These are phyloP conservation scores for Poecilia velifera DNA, from an alignment of 2,797 vertebrate genomes.

Conservation along the genomic window DNA sequence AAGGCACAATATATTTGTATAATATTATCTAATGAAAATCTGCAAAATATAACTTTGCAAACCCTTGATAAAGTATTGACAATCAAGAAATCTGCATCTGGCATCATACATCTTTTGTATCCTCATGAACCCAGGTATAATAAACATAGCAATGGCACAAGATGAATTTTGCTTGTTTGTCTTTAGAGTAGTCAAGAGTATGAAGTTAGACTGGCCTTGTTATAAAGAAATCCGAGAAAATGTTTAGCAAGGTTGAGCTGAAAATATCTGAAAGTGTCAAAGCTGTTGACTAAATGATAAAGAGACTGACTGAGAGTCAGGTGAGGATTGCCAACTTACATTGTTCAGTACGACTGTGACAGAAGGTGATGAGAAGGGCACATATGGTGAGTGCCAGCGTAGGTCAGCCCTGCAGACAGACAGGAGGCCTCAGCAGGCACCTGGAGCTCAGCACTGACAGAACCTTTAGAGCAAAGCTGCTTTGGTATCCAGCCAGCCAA, in stretches of 20 bases:
- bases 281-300: conserved; percentile 13
- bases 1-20: not conserved
- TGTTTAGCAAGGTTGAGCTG: not conserved
- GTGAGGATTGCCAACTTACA: conserved; percentile 42
- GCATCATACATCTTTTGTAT: not conserved
- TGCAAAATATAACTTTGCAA: not conserved
- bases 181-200: not conserved
- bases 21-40: not conserved
- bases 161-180: not conserved
- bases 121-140: not conserved
- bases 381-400: conserved; percentile 79
- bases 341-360: conserved; percentile 67
- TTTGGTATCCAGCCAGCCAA: conserved; percentile 38
- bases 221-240: not conserved
- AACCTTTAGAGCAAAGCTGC: conserved; percentile 34
- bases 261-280: not conserved
- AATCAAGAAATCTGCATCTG: not conserved
- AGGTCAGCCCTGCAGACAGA: conserved; percentile 76
- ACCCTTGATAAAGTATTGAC: not conserved
- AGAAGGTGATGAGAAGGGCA: conserved; percentile 77
- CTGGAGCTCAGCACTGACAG: conserved; percentile 68
- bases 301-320: conserved; percentile 40
- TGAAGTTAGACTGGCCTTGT: not conserved
- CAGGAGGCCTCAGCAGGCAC: conserved; percentile 72
- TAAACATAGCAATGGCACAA: not conserved